phyloP scores from a whole-genome alignment of 2,797 vertebrate genomes.

The Otolemur crassicaudatus region DNA sequence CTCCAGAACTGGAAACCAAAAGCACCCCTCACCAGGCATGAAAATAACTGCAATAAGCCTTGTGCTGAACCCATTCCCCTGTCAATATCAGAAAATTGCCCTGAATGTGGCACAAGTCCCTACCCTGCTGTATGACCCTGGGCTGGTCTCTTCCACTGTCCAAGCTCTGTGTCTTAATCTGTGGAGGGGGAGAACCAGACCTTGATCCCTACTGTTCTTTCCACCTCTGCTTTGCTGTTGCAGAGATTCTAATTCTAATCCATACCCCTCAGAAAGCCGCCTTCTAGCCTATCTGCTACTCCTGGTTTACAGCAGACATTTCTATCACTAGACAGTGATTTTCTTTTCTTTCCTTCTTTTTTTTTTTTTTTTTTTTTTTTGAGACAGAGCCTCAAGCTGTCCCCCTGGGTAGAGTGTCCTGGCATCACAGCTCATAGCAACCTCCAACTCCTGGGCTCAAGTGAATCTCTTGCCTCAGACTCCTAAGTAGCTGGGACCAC shows the following conservation, averaged over 20 bases:
- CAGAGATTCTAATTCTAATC: not conserved
- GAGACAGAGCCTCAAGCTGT: too few species aligned
- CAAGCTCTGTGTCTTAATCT: not conserved
- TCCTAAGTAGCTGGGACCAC: too few species aligned
- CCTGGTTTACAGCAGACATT: not conserved
- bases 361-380: too few species aligned
- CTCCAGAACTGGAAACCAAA: constrained; percentile 32
- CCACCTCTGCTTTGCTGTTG: not conserved
- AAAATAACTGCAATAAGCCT: constrained; percentile 2
- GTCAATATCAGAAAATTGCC: not conserved
- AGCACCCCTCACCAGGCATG: constrained; percentile 25
- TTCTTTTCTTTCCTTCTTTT: not conserved
- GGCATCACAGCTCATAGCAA: too few species aligned
- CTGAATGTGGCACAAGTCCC: not conserved
- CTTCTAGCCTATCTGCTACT: not conserved
- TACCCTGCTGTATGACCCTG: not conserved
- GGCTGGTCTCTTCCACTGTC: not conserved
- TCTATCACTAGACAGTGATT: not conserved
- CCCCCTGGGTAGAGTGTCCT: too few species aligned
- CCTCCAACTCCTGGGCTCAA: too few species aligned
- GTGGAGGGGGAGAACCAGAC: not conserved
- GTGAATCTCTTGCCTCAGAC: too few species aligned
- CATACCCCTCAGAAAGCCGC: not conserved
- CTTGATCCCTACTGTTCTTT: not conserved
- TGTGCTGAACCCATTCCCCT: not conserved